Evolutionary conservation across 2,888 invertebrate species (phyloP), one percentile per base, ranked within the genome.

Genomic region (Caenorhabditis afra): DNA sequence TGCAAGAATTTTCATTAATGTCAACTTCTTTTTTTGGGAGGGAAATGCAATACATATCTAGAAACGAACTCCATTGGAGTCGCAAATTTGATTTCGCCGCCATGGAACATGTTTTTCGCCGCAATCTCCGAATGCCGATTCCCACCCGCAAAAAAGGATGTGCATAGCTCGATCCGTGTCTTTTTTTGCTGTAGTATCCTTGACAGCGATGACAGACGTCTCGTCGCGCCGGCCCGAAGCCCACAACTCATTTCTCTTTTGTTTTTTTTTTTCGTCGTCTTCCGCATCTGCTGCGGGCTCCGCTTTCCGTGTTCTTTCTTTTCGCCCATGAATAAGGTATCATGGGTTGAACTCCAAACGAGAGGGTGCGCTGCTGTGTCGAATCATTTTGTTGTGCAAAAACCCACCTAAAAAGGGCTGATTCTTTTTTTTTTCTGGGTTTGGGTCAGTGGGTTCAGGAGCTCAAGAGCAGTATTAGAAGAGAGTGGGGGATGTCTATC

Each of bases 261-360:
- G 29, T 44, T 22, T 12, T 57, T 59, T 59, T 57, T 41, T 47
- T 35, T 37, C 55, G n/a, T n/a, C n/a, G n/a, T n/a, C n/a, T n/a
- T n/a, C n/a, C n/a, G n/a, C n/a, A 18, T 14, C 18, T 39, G n/a
- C 22, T n/a, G 11, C 39, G 22, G 55, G 29, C 39, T 59, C 59
- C 59, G 18, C 59, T 23, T 59, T 29, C 37, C 47, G 22, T 52
- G 57, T 57, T 57, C 57, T 44, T 49, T 37, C 35, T 37, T 57
- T 58, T 18, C 29, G 62, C 71, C 62, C 62, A 73, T 73, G 73
- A 73, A 73, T 73, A 73, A 64, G 58, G 73, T 64, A 73, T 73
- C 57, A 64, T 73, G 49, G 55, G 62, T 64, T 61, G 62, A 70
- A 62, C 70, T 55, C 37, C 29, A 47, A 37, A 37, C 37, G 55